Evolutionary conservation across 2,113 vertebrate genomes (phyloP).

Genomic region (Talpa occidentalis): DNA sequence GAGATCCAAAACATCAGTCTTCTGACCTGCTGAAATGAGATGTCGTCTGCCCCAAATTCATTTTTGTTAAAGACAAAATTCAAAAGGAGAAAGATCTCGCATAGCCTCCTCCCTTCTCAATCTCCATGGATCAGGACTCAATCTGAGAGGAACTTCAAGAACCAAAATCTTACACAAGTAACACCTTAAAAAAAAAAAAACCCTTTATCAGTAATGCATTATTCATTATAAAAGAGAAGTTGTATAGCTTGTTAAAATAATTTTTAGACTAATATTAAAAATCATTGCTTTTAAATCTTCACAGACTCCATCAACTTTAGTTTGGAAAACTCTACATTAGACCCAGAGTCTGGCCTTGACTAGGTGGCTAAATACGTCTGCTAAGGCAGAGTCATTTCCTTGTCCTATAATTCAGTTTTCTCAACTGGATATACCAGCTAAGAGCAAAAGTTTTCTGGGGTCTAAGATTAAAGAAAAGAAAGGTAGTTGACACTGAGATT

Average conservation of each 20-base stretch:
- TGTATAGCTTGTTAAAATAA: background rate
- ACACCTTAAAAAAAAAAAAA: background rate
- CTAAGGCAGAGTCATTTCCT: background rate
- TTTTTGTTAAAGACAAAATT: background rate
- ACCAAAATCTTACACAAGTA: background rate
- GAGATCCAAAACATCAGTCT: background rate
- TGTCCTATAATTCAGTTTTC: background rate
- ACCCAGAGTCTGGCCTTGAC: background rate
- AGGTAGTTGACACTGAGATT: background rate
- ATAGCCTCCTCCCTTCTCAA: background rate
- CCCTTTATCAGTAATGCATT: background rate
- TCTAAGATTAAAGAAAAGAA: background rate
- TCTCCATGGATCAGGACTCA: background rate
- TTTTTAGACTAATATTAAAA: conserved; percentile 11
- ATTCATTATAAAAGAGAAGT: background rate
- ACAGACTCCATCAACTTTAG: background rate
- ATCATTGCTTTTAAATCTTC: background rate
- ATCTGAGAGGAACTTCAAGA: background rate
- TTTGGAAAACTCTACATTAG: conserved; percentile 24
- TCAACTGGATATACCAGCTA: background rate
- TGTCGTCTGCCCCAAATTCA: background rate
- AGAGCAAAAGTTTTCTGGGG: background rate
- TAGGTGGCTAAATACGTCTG: no score
- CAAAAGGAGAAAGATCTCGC: background rate
- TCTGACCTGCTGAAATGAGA: background rate